Conservation (phyloP, 1,140 invertebrate genomes). For the Philaenus spumarius region DNA sequence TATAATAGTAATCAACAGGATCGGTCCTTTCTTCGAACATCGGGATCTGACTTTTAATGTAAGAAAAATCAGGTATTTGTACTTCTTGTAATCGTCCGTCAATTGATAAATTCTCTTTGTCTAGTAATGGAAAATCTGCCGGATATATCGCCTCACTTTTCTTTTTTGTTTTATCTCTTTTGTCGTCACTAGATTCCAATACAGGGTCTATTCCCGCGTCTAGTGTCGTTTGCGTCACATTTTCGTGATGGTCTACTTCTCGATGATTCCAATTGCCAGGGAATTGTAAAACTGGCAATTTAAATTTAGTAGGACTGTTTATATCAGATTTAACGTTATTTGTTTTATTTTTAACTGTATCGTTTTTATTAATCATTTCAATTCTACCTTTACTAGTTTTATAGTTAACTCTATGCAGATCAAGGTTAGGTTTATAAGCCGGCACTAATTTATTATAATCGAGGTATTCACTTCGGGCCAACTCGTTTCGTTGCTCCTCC, state of each 20-base stretch:
- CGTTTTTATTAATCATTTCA: slow-evolving; percentile 22
- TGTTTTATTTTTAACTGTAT: neutral
- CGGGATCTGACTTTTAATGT: slow-evolving; percentile 1
- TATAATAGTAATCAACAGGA: neutral
- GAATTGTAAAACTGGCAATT: too few relatives aligned
- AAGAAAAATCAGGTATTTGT: slow-evolving; percentile 8
- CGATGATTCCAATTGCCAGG: too few relatives aligned
- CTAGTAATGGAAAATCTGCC: neutral
- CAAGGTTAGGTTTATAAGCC: neutral
- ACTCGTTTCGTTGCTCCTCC: slow-evolving; percentile 6
- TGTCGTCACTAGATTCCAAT: neutral
- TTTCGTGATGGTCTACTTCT: too few relatives aligned
- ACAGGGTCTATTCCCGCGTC: neutral
- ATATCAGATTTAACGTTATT: too few relatives aligned
- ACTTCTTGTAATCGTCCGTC: too few relatives aligned
- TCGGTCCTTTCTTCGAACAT: slow-evolving; percentile 8
- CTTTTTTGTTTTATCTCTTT: slow-evolving; percentile 14
- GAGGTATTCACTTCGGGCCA: neutral
- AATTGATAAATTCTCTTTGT: too few relatives aligned
- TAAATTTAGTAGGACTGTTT: too few relatives aligned
- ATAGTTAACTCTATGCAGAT: neutral
- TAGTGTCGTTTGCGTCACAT: neutral
- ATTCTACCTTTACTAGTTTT: slow-evolving; percentile 25
- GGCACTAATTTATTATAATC: neutral
- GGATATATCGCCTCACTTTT: slow-evolving; percentile 22